These are phyloP conservation scores for Dinothrombium tinctorium DNA, from an alignment of 1,140 invertebrate species.

Conservation along the genomic window DNA sequence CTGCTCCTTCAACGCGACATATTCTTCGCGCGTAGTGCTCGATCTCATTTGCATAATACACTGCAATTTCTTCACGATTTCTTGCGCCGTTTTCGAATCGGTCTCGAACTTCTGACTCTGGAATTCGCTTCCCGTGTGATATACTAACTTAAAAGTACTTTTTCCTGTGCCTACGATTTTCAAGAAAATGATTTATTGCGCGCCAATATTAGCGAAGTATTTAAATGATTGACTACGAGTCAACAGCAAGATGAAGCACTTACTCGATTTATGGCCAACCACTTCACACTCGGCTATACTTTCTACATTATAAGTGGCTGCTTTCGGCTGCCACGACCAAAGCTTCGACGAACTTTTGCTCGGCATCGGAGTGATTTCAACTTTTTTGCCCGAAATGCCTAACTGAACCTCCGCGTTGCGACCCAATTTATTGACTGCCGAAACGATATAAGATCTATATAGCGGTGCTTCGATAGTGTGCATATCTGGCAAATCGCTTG, in stretches of 20 bases:
- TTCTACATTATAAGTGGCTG: slow-evolving; percentile 56
- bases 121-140: slow-evolving; percentile 23
- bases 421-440: slow-evolving; percentile 48
- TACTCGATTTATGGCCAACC: slow-evolving; percentile 18
- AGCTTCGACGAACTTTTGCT: slow-evolving; percentile 36
- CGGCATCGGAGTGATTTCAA: slow-evolving; percentile 62
- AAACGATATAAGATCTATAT: slow-evolving; percentile 57
- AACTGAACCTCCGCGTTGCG: slow-evolving; percentile 57
- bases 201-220: no score
- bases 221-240: neutral
- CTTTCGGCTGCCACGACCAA: slow-evolving; percentile 34
- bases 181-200: no score
- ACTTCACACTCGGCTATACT: slow-evolving; percentile 57
- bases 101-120: slow-evolving; percentile 69
- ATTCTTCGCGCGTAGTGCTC: no score
- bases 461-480: slow-evolving; percentile 50
- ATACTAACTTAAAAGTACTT: no score
- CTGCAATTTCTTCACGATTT: slow-evolving; percentile 65
- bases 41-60: slow-evolving; percentile 55
- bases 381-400: slow-evolving; percentile 63
- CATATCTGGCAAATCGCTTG: slow-evolving; percentile 18
- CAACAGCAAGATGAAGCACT: slow-evolving; percentile 21
- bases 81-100: slow-evolving; percentile 40
- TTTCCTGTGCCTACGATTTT: no score
- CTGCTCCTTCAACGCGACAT: no score